Percentiles rank a stretch among this genome's conserved stretches.
These are phyloP conservation scores for Hypocryptadius cinnamomeus DNA, from an alignment of 2,113 vertebrate species.

Conservation along the genomic window DNA sequence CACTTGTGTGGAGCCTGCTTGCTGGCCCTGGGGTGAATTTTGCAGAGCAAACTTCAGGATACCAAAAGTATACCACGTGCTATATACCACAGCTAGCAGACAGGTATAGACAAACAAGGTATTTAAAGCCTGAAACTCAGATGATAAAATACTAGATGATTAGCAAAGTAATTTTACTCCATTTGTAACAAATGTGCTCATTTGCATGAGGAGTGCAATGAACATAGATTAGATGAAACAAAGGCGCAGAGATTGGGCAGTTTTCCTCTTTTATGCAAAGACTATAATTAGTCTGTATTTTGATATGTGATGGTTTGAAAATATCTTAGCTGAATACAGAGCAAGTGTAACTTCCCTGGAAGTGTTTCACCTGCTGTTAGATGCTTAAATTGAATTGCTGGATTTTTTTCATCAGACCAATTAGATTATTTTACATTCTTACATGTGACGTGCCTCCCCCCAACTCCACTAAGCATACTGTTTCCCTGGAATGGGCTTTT, in stretches of 20 bases:
- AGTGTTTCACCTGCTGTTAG: background rate
- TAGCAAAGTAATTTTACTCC: constrained; percentile 28
- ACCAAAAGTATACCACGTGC: background rate
- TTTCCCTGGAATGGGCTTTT: background rate
- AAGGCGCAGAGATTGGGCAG: constrained; percentile 24
- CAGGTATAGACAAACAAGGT: constrained; percentile 3
- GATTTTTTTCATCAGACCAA: background rate
- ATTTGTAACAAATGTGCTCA: constrained; percentile 21
- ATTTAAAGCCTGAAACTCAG: constrained; percentile 20
- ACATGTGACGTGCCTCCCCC: rapidly evolving
- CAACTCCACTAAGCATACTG: background rate
- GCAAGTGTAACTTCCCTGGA: background rate
- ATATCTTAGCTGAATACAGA: background rate
- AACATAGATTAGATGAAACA: constrained; percentile 33
- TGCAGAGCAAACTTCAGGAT: background rate
- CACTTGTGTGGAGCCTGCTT: background rate
- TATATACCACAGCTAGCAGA: background rate
- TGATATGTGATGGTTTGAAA: constrained; percentile 1
- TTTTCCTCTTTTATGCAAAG: constrained; percentile 11
- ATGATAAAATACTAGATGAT: constrained; percentile 1
- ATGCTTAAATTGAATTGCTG: background rate
- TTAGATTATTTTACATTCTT: background rate
- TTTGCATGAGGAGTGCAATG: constrained; percentile 46
- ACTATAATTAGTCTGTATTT: constrained; percentile 39
- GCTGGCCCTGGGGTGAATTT: background rate